Base-by-base conservation (phyloP, 1,140 invertebrate species). In the Stegodyphus mimosarum region DNA sequence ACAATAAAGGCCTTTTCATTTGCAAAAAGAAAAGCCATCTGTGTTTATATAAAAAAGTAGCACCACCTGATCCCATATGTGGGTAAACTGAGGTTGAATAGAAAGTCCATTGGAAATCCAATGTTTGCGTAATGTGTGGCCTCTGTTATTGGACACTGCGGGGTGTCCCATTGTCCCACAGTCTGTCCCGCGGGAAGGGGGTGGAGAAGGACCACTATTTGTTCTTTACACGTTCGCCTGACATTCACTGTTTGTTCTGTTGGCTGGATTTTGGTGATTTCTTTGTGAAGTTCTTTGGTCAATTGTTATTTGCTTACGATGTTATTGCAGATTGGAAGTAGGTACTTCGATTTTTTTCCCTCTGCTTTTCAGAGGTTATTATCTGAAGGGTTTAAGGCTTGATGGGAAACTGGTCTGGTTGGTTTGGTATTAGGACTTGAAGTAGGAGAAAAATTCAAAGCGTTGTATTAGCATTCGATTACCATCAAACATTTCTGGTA, bases 121-220 rank as follows among this genome's bases (percentile, higher is more conserved):
- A 83, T 83, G 81, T 83, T 83, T 83, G 72, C 81, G 81, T 83
- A 83, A 83, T 83, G 81, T 83, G 81, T 83, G 81, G 81, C 81
- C 81, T n/a, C n/a, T 83, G 81, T 83, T 83, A 83, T 83, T 75
- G 81, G 81, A 75, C 81, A 83, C 81, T 75, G 81, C 81, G 81
- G 81, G 81, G 63, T 83, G 81, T 83, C 81, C 81, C 81, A 83
- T 83, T 83, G 81, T 83, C 81, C 81, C 63, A 75, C 72, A 72
- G 51, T 48, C 50, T 75, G 81, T 83, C 81, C 81, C 81, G 15
- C 7, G 81, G 18, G 79, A 73, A 53, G 63, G 48, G 72, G 72
- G 48, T 67, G 64, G 63, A 55, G 53, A 55, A 49, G 9, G 48
- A 11, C 48, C 17, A n/a, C 71, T 83, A 60, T 83, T 83, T 83